Evolutionary conservation across 2,888 invertebrate species (phyloP).

Genomic region (Pocota personata): DNA sequence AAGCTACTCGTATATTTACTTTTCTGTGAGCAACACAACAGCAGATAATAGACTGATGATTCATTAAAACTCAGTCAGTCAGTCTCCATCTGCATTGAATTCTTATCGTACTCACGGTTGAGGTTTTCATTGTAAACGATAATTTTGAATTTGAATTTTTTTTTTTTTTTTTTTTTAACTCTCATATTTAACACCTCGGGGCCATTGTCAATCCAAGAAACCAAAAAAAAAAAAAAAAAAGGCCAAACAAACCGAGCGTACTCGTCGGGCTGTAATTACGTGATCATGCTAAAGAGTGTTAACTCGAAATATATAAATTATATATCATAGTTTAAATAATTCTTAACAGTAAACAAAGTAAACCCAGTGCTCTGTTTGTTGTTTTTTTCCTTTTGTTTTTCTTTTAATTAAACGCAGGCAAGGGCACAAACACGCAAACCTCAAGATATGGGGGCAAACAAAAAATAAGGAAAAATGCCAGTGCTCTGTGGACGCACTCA

Average conservation of each 20-base stretch:
- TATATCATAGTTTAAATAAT: constrained; percentile 12
- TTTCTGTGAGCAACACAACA: background rate
- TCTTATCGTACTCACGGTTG: background rate
- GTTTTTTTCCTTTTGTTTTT: background rate
- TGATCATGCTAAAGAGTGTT: background rate
- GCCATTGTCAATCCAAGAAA: background rate
- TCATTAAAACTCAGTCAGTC: background rate
- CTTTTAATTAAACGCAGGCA: constrained; percentile 15
- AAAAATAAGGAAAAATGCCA: constrained; percentile 7
- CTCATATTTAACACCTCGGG: background rate
- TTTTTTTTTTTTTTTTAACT: background rate
- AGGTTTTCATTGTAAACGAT: background rate
- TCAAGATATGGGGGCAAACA: background rate
- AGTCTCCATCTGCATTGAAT: background rate
- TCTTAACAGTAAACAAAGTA: constrained; percentile 17
- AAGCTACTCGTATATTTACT: background rate
- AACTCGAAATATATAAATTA: background rate
- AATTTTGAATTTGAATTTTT: background rate
- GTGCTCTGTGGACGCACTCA: constrained; percentile 36
- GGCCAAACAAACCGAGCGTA: background rate
- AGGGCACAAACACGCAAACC: constrained; percentile 32
- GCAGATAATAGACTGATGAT: background rate
- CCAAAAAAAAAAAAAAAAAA: background rate
- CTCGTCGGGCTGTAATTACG: too few species aligned
- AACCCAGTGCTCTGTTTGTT: background rate